Evolutionary conservation across 2,888 invertebrate genomes (phyloP).

Genomic region (Tholera decimalis): DNA sequence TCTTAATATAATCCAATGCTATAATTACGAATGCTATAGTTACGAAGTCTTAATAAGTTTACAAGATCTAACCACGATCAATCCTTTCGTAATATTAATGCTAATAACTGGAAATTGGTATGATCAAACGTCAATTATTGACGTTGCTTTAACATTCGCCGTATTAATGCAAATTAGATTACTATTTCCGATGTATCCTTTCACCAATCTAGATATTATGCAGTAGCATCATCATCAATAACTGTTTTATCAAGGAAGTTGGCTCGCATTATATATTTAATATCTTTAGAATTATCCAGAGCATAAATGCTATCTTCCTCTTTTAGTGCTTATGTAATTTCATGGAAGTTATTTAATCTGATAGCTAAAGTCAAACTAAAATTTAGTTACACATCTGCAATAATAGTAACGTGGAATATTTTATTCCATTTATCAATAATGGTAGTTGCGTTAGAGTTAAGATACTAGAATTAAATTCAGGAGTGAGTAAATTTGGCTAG

Average conservation of each 20-base stretch:
- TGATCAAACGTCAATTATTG: constrained; percentile 23
- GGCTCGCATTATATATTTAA: background rate
- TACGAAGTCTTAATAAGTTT: background rate
- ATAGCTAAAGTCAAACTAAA: background rate
- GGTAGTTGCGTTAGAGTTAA: background rate
- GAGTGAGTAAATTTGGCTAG: constrained; percentile 3
- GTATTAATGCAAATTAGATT: constrained; percentile 6
- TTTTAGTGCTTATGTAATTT: background rate
- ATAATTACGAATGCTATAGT: too few species aligned
- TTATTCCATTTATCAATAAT: constrained; percentile 24
- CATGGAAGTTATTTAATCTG: background rate
- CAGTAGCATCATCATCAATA: background rate
- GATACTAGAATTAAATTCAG: background rate
- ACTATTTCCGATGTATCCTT: constrained; percentile 11
- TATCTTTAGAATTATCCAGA: background rate
- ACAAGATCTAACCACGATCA: constrained; percentile 5
- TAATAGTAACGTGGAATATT: background rate
- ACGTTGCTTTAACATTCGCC: background rate
- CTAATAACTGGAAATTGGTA: constrained; percentile 36
- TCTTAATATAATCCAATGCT: constrained; percentile 8
- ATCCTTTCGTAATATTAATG: constrained; percentile 25
- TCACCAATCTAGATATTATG: background rate
- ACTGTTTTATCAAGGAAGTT: background rate
- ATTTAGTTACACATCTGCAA: background rate
- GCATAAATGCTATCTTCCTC: background rate